Conservation (phyloP, 2,797 vertebrate genomes). For the Corythornis leucogaster region DNA sequence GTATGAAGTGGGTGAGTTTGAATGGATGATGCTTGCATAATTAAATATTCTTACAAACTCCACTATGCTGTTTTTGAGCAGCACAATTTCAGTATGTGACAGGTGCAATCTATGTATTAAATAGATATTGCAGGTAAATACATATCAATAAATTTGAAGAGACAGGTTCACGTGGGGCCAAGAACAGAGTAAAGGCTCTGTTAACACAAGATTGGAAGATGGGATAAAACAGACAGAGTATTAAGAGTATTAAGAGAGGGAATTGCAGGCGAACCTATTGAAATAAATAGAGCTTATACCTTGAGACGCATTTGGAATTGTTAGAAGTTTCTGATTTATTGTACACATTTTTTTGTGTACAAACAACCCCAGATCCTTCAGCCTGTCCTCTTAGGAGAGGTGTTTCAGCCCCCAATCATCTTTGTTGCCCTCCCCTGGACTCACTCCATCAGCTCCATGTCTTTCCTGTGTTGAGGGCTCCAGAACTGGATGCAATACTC, state of each 20-base stretch:
- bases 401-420: no score
- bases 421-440: no score
- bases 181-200: background rate
- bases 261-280: background rate
- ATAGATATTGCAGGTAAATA: background rate
- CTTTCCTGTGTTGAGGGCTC: no score
- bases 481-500: no score
- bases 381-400: no score
- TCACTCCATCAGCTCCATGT: no score
- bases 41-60: background rate
- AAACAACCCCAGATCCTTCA: no score
- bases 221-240: background rate
- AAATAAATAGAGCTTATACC: background rate
- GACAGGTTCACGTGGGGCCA: no score
- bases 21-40: background rate
- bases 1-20: background rate
- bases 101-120: accelerated
- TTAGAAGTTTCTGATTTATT: background rate
- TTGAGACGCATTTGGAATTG: background rate
- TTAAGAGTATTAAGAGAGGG: background rate
- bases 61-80: background rate
- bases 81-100: background rate
- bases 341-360: background rate
- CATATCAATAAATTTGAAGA: accelerated
- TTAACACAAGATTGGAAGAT: background rate